Conservation (phyloP, 2,113 vertebrate species). For the Girardinichthys multiradiatus region DNA sequence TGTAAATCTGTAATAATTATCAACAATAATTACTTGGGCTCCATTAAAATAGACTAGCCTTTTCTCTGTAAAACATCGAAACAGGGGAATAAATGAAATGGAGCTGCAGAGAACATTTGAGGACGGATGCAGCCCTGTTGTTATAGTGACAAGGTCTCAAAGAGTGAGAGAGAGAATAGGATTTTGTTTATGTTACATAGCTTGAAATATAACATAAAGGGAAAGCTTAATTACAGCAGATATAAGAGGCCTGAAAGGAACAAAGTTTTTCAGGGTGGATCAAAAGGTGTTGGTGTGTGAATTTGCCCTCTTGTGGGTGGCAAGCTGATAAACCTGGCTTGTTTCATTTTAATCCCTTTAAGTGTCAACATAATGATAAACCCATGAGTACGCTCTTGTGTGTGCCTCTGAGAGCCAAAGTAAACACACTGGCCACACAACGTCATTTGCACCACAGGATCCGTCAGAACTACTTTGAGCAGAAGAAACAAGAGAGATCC, state of each 20-base stretch:
- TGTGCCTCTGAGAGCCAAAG: slow-evolving; percentile 49
- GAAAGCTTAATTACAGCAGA: slow-evolving; percentile 30
- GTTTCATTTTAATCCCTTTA: slow-evolving; percentile 68
- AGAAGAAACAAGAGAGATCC: not conserved
- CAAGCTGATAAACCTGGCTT: slow-evolving; percentile 68
- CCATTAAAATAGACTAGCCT: slow-evolving; percentile 39
- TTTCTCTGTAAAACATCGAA: slow-evolving; percentile 14
- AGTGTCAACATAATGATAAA: slow-evolving; percentile 68
- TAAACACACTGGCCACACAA: slow-evolving; percentile 49
- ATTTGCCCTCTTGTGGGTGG: slow-evolving; percentile 4
- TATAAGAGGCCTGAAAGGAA: slow-evolving; percentile 31
- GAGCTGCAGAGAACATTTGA: slow-evolving; percentile 17
- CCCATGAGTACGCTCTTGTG: slow-evolving; percentile 44
- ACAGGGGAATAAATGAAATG: slow-evolving; percentile 5
- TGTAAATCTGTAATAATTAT: slow-evolving; percentile 37
- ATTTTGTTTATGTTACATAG: slow-evolving; percentile 60
- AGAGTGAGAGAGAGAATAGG: slow-evolving; percentile 33
- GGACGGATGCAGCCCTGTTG: slow-evolving; percentile 53
- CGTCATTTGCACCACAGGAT: slow-evolving; percentile 9
- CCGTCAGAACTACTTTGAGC: slow-evolving; percentile 18
- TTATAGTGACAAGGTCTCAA: slow-evolving; percentile 60
- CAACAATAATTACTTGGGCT: slow-evolving; percentile 40
- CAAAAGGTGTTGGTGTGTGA: not conserved
- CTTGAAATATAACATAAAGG: slow-evolving; percentile 27
- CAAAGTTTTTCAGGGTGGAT: slow-evolving; percentile 8